phyloP scores from a whole-genome alignment of 2,113 vertebrate species.

The Upupa epops region DNA sequence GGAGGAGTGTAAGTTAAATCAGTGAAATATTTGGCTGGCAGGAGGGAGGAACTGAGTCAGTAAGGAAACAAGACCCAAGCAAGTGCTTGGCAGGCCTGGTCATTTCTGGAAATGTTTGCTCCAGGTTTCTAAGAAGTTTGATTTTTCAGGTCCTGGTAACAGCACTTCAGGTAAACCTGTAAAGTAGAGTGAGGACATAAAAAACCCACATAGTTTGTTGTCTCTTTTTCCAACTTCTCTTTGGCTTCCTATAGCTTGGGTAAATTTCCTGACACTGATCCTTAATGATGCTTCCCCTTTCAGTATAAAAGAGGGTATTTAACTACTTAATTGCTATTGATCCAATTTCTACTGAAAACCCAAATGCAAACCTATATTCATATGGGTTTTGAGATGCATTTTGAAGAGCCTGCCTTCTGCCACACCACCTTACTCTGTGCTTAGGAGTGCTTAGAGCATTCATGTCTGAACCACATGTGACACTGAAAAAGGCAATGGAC shows the following conservation, averaged over 20 bases:
- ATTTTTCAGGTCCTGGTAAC: not conserved
- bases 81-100: not conserved
- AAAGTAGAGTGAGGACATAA: not conserved
- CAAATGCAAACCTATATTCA: not conserved
- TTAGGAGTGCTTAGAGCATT: not conserved
- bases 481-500: not conserved
- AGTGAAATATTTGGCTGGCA: not conserved
- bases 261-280: not conserved
- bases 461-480: not conserved
- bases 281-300: not conserved
- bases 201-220: fast-evolving
- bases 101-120: not conserved
- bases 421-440: not conserved
- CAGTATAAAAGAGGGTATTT: not conserved
- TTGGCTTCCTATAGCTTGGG: not conserved
- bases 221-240: not conserved
- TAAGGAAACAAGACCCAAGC: fast-evolving
- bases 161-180: not conserved
- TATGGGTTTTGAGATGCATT: not conserved
- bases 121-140: not conserved
- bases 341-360: not conserved
- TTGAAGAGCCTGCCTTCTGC: not conserved
- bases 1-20: not conserved
- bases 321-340: not conserved
- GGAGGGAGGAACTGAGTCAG: not conserved